phyloP scores from a whole-genome alignment of 2,797 vertebrate genomes.

The Cuniculus paca region DNA sequence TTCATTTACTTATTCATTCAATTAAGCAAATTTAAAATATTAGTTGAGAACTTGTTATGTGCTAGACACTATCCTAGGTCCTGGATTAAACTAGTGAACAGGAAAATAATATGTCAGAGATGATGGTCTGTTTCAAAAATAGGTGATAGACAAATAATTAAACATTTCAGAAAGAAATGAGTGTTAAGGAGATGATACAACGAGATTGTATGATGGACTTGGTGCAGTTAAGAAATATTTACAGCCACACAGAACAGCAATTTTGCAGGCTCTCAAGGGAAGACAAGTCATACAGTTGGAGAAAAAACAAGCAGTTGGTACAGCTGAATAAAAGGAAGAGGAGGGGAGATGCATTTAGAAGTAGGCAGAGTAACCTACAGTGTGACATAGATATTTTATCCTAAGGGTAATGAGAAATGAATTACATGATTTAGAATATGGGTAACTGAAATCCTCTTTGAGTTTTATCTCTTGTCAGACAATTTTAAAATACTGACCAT shows the following conservation, averaged over 20 bases:
- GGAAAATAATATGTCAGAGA: neutral
- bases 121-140: neutral
- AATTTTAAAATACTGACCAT: neutral
- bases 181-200: neutral
- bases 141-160: neutral
- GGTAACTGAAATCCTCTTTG: neutral
- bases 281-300: neutral
- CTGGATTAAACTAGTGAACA: neutral
- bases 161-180: neutral
- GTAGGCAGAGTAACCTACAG: neutral
- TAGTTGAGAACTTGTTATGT: neutral
- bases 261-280: neutral
- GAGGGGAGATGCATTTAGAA: neutral
- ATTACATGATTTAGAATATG: neutral
- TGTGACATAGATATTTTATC: neutral
- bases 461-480: neutral
- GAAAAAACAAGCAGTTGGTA: neutral
- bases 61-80: neutral
- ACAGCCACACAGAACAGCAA: neutral
- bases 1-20: neutral
- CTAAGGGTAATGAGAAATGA: neutral
- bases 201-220: neutral
- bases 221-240: neutral
- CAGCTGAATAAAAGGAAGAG: neutral
- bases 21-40: conserved; percentile 47